These are phyloP conservation scores for Phyllopteryx taeniolatus DNA, from an alignment of 2,113 vertebrate species.

Conservation along the genomic window DNA sequence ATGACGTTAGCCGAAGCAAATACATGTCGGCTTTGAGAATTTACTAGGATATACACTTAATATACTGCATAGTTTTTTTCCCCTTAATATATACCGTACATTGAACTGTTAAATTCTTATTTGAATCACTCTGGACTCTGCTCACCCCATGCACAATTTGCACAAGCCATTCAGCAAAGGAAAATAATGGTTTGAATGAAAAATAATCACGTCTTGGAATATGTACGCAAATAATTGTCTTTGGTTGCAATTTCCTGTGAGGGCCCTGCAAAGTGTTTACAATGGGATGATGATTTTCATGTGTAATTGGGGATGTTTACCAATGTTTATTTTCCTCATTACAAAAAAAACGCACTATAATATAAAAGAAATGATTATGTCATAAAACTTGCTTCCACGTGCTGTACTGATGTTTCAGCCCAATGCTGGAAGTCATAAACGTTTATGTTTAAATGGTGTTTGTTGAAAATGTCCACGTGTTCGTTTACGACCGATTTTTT, in stretches of 20 bases:
- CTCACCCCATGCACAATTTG: too few relatives aligned
- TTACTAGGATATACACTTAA: too few relatives aligned
- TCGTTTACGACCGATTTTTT: not conserved
- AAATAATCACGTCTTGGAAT: not conserved
- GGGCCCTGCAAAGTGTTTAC: not conserved
- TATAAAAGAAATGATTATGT: not conserved
- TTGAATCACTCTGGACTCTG: too few relatives aligned
- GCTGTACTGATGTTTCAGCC: not conserved
- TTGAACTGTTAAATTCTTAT: too few relatives aligned
- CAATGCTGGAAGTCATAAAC: not conserved
- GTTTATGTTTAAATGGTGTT: not conserved
- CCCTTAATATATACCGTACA: too few relatives aligned
- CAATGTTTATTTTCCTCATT: not conserved
- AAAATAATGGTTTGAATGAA: not conserved
- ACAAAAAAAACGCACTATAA: not conserved
- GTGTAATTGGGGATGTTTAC: not conserved
- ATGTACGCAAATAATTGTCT: not conserved
- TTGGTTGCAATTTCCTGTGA: not conserved
- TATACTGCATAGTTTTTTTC: too few relatives aligned
- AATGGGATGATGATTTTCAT: not conserved
- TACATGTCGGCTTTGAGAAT: too few relatives aligned
- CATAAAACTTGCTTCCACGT: not conserved
- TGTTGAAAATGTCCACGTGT: not conserved
- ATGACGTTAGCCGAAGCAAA: not conserved
- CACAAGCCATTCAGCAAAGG: not conserved